Conservation (phyloP, 2,797 vertebrate species). For the Gambelia wislizenii region DNA sequence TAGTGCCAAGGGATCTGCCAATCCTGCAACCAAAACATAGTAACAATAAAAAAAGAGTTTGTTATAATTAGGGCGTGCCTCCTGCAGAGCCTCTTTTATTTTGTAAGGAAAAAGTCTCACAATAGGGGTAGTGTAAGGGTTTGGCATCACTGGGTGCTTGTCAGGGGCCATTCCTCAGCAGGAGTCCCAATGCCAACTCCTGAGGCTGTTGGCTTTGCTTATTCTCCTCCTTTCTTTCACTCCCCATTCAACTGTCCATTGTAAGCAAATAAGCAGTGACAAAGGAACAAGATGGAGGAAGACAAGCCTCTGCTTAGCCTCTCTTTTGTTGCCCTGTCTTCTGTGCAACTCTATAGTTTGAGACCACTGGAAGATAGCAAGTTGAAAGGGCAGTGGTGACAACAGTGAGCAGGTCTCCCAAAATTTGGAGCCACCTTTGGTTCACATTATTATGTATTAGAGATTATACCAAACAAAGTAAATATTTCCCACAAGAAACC, state of each 20-base stretch:
- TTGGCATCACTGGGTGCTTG: not conserved
- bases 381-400: not conserved
- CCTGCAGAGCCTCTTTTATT: not conserved
- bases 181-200: not conserved
- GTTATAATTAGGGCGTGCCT: not conserved
- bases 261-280: not conserved
- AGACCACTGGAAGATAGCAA: not conserved
- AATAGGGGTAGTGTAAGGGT: not conserved
- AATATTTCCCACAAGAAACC: not conserved
- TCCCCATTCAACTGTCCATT: not conserved
- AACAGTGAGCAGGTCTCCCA: not conserved
- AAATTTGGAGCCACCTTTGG: not conserved
- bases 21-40: conserved; percentile 78
- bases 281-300: not conserved
- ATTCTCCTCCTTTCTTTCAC: not conserved
- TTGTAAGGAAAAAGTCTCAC: not conserved
- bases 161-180: too few relatives aligned
- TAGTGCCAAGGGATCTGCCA: conserved; percentile 92
- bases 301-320: not conserved
- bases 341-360: not conserved
- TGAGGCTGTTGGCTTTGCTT: not conserved
- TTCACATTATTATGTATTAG: not conserved
- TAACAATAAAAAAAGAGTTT: conserved; percentile 11
- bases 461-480: not conserved
- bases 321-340: not conserved